A percentile compares a stretch with the other conserved stretches of the same genome.
Evolutionary conservation across 2,888 invertebrate species (phyloP).

Genomic region (Dysmachus trigonus): DNA sequence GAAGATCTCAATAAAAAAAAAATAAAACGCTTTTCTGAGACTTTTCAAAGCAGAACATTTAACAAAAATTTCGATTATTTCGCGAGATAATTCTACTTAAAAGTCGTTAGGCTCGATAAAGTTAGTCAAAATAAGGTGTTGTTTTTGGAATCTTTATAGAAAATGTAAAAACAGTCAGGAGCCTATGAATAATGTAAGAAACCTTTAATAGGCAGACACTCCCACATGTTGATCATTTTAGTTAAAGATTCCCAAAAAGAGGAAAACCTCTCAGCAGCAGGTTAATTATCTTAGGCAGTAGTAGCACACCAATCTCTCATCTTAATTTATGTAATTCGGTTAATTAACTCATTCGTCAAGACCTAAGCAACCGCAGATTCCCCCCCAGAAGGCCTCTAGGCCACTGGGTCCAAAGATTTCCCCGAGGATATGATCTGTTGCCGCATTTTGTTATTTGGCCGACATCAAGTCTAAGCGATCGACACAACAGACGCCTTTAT

Average conservation of each 20-base stretch:
- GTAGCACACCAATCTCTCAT: constrained; percentile 5
- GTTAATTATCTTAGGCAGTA: neutral
- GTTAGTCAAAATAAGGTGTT: neutral
- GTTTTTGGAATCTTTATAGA: neutral
- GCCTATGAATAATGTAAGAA: neutral
- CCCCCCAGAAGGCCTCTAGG: neutral
- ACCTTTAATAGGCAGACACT: neutral
- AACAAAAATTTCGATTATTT: too few relatives aligned
- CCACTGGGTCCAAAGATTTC: neutral
- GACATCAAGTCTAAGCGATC: neutral
- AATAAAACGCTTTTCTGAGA: too few relatives aligned
- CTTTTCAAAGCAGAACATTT: too few relatives aligned
- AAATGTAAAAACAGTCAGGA: neutral
- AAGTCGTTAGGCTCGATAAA: neutral
- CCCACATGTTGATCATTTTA: neutral
- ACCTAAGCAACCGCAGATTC: neutral
- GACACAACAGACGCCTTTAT: constrained; percentile 8
- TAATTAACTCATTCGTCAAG: constrained; percentile 45
- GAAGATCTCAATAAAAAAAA: too few relatives aligned
- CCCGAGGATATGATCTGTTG: neutral
- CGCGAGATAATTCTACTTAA: neutral
- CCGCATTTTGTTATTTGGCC: neutral
- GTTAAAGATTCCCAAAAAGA: neutral
- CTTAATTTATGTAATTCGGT: constrained; percentile 46
- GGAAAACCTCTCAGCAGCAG: neutral